Evolutionary conservation across 2,113 vertebrate species (phyloP).

Genomic region (Cottus gobio): DNA sequence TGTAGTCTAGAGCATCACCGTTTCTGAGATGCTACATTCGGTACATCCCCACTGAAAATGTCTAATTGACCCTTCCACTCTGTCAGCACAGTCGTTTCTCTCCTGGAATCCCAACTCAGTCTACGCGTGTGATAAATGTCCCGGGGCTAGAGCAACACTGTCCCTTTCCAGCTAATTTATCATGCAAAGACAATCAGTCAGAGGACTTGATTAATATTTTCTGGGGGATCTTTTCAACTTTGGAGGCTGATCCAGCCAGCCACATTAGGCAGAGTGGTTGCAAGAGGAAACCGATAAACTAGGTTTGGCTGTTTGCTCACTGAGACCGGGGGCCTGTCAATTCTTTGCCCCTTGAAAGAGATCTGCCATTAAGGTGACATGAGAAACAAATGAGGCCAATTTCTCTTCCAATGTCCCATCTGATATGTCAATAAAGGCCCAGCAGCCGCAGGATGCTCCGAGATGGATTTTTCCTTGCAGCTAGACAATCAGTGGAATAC

Average conservation of each 20-base stretch:
- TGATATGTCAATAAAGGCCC: constrained; percentile 84
- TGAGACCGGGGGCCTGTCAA: constrained; percentile 78
- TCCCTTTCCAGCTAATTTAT: constrained; percentile 78
- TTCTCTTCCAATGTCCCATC: constrained; percentile 84
- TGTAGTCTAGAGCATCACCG: background rate
- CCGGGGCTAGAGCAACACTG: constrained; percentile 66
- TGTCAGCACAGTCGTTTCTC: constrained; percentile 56
- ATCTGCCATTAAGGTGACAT: constrained; percentile 84
- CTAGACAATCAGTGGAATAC: constrained; percentile 80
- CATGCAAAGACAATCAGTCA: constrained; percentile 78
- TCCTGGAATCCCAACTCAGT: constrained; percentile 55
- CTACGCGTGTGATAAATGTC: constrained; percentile 72
- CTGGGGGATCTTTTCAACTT: constrained; percentile 79
- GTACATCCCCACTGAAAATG: constrained; percentile 33
- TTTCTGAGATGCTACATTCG: constrained; percentile 5
- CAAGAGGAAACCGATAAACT: constrained; percentile 77
- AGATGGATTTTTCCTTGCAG: constrained; percentile 82
- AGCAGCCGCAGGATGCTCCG: constrained; percentile 75
- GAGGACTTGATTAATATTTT: constrained; percentile 81
- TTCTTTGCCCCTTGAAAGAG: constrained; percentile 81
- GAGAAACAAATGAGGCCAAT: constrained; percentile 88
- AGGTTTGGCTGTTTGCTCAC: constrained; percentile 80
- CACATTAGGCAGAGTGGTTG: constrained; percentile 70
- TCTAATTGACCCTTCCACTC: constrained; percentile 62
- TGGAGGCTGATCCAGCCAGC: constrained; percentile 63